These are phyloP conservation scores for Cyprinodon tularosa DNA, from an alignment of 2,113 vertebrate species.

Conservation along the genomic window DNA sequence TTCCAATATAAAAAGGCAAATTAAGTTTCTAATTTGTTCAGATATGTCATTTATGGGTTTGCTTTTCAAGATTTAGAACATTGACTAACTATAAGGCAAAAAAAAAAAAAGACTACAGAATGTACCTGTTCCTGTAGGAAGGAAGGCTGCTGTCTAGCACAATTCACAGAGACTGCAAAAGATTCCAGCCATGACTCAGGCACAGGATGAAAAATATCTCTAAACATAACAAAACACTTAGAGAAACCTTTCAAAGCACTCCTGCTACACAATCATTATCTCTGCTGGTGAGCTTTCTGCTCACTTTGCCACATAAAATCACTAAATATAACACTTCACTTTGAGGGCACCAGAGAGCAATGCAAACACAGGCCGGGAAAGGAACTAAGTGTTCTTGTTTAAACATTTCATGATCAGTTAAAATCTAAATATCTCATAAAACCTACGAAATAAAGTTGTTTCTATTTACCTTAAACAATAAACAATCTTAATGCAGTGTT, in stretches of 20 bases:
- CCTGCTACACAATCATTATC: slow-evolving; percentile 16
- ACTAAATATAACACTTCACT: slow-evolving; percentile 16
- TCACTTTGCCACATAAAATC: slow-evolving; percentile 5
- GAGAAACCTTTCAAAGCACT: slow-evolving; percentile 16
- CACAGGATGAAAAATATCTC: slow-evolving; percentile 25
- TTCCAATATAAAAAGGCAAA: neutral
- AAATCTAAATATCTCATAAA: neutral
- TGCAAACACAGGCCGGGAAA: neutral
- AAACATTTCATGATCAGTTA: neutral
- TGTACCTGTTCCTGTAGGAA: slow-evolving; percentile 9
- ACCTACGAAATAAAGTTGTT: neutral
- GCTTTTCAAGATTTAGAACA: slow-evolving; percentile 4
- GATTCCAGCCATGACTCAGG: slow-evolving; percentile 35
- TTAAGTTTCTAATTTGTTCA: neutral
- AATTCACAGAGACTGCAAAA: slow-evolving; percentile 10
- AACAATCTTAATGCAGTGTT: neutral
- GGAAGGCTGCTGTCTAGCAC: neutral
- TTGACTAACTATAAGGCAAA: neutral
- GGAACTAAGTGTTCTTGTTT: neutral
- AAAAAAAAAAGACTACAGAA: slow-evolving; percentile 24
- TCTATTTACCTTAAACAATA: neutral
- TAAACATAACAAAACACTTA: slow-evolving; percentile 21
- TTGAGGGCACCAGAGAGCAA: neutral
- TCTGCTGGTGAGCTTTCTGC: slow-evolving; percentile 24
- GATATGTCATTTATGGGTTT: neutral